phyloP scores from a whole-genome alignment of 1,140 invertebrate species.

The Leucophenga varia region DNA sequence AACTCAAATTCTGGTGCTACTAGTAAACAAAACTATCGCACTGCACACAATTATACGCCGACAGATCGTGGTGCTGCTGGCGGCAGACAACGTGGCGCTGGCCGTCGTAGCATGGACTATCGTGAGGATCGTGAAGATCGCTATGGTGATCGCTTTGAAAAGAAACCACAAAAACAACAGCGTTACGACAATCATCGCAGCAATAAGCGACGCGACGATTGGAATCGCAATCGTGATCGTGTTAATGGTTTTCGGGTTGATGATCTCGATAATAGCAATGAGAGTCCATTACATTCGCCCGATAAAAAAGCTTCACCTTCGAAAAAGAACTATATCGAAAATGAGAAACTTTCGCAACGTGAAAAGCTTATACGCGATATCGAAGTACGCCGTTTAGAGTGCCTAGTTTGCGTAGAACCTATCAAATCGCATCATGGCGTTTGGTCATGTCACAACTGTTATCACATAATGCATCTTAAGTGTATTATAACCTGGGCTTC shows the following conservation, averaged over 20 bases:
- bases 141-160: conserved; percentile 9
- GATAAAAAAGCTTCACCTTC: conserved; percentile 37
- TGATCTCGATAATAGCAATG: conserved; percentile 42
- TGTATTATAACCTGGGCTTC: conserved; percentile 91
- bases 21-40: background rate
- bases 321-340: conserved; percentile 32
- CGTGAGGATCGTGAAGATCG: conserved; percentile 21
- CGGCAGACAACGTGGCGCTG: conserved; percentile 31
- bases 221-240: conserved; percentile 50
- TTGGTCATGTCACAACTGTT: conserved; percentile 91
- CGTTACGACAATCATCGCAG: conserved; percentile 52
- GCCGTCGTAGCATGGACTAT: conserved; percentile 29
- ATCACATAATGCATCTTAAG: conserved; percentile 84
- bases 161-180: conserved; percentile 44
- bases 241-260: conserved; percentile 45
- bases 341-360: conserved; percentile 63
- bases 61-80: conserved; percentile 10
- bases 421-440: conserved; percentile 76
- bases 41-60: conserved; percentile 2
- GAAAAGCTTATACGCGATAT: conserved; percentile 81
- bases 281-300: conserved; percentile 45
- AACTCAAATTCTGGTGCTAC: background rate
- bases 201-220: conserved; percentile 51
- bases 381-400: conserved; percentile 77
- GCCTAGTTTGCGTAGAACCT: conserved; percentile 88